Base-by-base conservation (phyloP, 2,797 vertebrate genomes). In the Petrocephalus schoutedeni region DNA sequence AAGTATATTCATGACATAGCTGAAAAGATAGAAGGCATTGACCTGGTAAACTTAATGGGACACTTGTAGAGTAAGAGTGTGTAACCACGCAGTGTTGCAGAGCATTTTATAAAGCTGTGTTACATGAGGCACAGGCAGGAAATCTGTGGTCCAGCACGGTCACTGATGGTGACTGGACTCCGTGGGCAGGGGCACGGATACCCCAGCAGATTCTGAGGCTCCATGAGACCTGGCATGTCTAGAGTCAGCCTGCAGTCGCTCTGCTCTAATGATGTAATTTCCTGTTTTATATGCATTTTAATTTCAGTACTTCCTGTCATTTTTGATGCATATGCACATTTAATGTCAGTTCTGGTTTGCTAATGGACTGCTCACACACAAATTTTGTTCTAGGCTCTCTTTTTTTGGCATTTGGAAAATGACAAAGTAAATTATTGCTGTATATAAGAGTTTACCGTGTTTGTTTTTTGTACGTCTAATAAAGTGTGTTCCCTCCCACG, bases 241-340 rank as follows among this genome's bases (percentile, higher is more conserved):
- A 64, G 58, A 61, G 59, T 28, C 21, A 64, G 23, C 12, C 61
- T 32, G 61, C 10, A 71, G 28, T 71, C 32, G 28, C 64, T 71
- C 23, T 71, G 64, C 28, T 67, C 23, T 4, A 10, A 16, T 6
- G 12, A 64, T 28, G 1, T 91, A 90, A 94, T 93, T 93, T 89
- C 94, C 93, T 93, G 89, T 92, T 94, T 45, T 92, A 90, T 92
- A 89, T 91, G 91, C 92, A 89, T 91, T 89, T 92, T 89, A 94
- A 96, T 95, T 96, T 96, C 94, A 93, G 93, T 98, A 99, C 99
- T 99, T 99, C 98, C 99, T 23, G 84, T 95, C 93, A 93, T 94
- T 92, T 94, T 94, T 95, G 95, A 94, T 94, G 92, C 93, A 90
- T 91, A 94, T 95, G 95, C 98, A 99, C 96, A 97, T 97, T 95